Base-by-base conservation (phyloP, 1,140 invertebrate species). In the Gonioctena quinquepunctata region DNA sequence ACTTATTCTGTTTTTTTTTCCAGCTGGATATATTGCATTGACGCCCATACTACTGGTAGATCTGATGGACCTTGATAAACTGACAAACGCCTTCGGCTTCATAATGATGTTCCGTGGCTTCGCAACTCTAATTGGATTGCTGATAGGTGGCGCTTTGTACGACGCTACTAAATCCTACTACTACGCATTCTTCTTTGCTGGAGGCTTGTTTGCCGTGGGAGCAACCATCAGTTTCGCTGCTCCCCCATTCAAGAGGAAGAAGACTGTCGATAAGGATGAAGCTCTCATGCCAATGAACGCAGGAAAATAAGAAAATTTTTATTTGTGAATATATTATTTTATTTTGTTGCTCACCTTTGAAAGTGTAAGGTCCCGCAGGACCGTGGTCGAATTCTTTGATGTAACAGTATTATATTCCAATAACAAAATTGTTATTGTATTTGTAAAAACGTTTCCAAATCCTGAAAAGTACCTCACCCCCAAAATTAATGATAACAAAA, bases 11-110 rank as follows among this genome's bases (percentile, higher is more conserved):
- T 22, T 60, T 57, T 2, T 27, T 60, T 60, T 76, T 77, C 18
- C 85, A 96, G 95, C 96, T 74, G 96, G 96, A 25, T 99, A 98
- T 84, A 97, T 99, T 76, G 98, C 96, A 0, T 85, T 99, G 33
- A 99, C 97, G 28, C 99, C 97, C 18, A 99, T 99, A 80, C 97
- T 99, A 77, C 87, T 99, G 54, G 96, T 98, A 72, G 97, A 99
- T 80, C 85, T 99, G 16, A 87, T 99, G 27, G 97, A 97, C 11
- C 85, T 99, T 77, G 96, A 98, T 76, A 96, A 95, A 83, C 85
- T 99, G 69, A 98, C 97, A 33, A 99, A 97, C 82, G 96, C 96
- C 18, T 99, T 99, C 83, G 97, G 97, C 28, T 86, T 99, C 61
- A 86, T 99, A 54, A 96, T 98, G 75, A 85, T 99, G 71, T 97